These are phyloP conservation scores for Xyrauchen texanus DNA, from an alignment of 2,113 vertebrate genomes.

Conservation along the genomic window DNA sequence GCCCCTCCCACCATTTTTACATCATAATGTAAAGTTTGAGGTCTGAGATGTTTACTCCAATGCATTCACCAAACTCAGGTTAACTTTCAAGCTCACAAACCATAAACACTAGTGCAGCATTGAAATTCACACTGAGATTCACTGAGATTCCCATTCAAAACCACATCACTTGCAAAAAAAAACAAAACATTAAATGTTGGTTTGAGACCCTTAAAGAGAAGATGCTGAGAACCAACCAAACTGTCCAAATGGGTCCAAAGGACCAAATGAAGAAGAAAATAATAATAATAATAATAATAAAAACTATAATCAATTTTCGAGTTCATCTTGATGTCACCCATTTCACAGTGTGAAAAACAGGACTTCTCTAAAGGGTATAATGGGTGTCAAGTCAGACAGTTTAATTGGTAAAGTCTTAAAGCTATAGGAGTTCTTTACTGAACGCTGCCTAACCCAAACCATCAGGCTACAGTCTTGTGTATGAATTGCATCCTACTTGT, in stretches of 20 bases:
- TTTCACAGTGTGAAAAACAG: too few species aligned
- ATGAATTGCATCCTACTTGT: too few species aligned
- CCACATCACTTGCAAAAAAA: slow-evolving; percentile 9
- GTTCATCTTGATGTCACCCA: too few species aligned
- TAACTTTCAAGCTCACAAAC: too few species aligned
- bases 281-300: too few species aligned
- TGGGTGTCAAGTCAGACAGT: background rate
- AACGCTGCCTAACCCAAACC: slow-evolving; percentile 18
- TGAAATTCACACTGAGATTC: too few species aligned
- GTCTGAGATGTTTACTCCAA: slow-evolving; percentile 16
- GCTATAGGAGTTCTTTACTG: slow-evolving; percentile 43
- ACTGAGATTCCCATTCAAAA: slow-evolving; percentile 3
- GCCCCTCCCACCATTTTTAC: background rate
- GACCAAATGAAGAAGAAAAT: too few species aligned
- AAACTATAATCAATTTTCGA: background rate
- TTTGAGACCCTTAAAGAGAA: slow-evolving; percentile 20
- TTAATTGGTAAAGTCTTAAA: slow-evolving; percentile 36
- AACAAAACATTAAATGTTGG: slow-evolving; percentile 21
- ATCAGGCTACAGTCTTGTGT: slow-evolving; percentile 4
- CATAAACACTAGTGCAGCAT: too few species aligned
- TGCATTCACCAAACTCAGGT: slow-evolving; percentile 16
- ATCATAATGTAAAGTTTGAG: slow-evolving; percentile 18
- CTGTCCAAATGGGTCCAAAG: slow-evolving; percentile 13
- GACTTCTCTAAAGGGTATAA: too few species aligned
- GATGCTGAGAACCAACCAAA: slow-evolving; percentile 1